Evolutionary conservation across 2,888 invertebrate species (phyloP).

Genomic region (Philaethria dido): DNA sequence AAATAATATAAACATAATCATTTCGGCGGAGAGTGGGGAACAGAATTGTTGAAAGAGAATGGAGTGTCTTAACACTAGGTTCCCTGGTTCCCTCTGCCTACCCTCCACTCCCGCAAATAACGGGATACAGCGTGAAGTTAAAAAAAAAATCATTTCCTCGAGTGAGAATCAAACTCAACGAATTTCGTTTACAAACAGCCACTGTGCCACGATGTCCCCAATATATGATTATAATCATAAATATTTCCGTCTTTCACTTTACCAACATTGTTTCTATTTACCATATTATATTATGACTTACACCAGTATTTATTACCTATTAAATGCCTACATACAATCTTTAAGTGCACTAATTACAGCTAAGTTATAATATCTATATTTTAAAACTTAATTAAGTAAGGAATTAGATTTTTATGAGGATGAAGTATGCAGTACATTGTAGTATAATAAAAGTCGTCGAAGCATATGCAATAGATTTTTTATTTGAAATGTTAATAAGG

Average conservation of each 20-base stretch:
- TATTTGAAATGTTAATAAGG: neutral
- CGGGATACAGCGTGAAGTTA: too few species aligned
- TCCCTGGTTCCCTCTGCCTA: too few species aligned
- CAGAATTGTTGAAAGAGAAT: too few species aligned
- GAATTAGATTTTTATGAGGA: constrained; percentile 20
- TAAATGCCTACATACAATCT: neutral
- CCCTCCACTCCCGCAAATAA: too few species aligned
- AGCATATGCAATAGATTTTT: constrained; percentile 15
- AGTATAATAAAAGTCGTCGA: constrained; percentile 14
- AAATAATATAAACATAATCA: too few species aligned
- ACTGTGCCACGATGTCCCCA: too few species aligned
- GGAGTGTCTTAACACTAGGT: too few species aligned
- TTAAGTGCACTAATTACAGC: constrained; percentile 3
- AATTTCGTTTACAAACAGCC: too few species aligned
- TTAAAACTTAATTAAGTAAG: constrained; percentile 17
- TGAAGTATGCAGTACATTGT: neutral
- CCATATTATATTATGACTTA: neutral
- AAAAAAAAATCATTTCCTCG: too few species aligned
- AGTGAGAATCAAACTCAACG: too few species aligned
- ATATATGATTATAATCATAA: too few species aligned
- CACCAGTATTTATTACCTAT: neutral
- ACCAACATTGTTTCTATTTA: neutral
- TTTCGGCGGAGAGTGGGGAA: too few species aligned
- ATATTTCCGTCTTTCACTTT: neutral
- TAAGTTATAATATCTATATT: constrained; percentile 15